These are phyloP conservation scores for Chloroceryle aenea DNA, from an alignment of 2,113 vertebrate genomes.

Conservation along the genomic window DNA sequence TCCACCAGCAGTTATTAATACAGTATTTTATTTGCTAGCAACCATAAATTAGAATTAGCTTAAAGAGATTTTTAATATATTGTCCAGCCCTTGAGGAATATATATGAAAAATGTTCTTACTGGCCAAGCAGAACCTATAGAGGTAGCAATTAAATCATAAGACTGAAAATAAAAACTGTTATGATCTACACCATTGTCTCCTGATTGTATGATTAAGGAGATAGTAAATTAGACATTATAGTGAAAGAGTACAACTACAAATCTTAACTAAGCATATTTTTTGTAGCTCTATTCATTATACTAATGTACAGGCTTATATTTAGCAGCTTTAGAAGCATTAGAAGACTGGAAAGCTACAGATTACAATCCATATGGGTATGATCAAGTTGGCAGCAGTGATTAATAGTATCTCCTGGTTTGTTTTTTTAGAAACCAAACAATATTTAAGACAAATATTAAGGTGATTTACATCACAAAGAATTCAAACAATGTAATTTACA, in stretches of 20 bases:
- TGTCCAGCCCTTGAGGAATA: background rate
- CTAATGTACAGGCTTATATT: constrained; percentile 13
- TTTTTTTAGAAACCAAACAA: constrained; percentile 32
- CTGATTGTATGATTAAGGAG: constrained; percentile 29
- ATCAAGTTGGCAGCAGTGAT: background rate
- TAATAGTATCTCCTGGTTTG: background rate
- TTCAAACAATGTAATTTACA: background rate
- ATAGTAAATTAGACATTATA: constrained; percentile 9
- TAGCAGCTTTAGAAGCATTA: constrained; percentile 31
- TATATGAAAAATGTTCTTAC: background rate
- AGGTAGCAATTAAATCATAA: constrained; percentile 49
- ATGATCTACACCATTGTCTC: constrained; percentile 23
- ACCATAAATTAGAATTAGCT: constrained; percentile 15
- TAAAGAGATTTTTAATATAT: constrained; percentile 16
- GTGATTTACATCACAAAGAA: background rate
- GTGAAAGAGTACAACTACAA: constrained; percentile 6
- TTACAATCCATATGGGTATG: background rate
- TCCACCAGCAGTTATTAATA: background rate
- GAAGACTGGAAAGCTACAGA: constrained; percentile 5
- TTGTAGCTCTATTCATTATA: constrained; percentile 13
- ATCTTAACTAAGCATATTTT: constrained; percentile 34
- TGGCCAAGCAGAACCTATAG: constrained; percentile 15
- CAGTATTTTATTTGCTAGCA: background rate
- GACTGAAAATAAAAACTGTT: constrained; percentile 38
- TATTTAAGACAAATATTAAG: constrained; percentile 3